Evolutionary conservation across 2,113 vertebrate species (phyloP).

Genomic region (Vimba vimba): DNA sequence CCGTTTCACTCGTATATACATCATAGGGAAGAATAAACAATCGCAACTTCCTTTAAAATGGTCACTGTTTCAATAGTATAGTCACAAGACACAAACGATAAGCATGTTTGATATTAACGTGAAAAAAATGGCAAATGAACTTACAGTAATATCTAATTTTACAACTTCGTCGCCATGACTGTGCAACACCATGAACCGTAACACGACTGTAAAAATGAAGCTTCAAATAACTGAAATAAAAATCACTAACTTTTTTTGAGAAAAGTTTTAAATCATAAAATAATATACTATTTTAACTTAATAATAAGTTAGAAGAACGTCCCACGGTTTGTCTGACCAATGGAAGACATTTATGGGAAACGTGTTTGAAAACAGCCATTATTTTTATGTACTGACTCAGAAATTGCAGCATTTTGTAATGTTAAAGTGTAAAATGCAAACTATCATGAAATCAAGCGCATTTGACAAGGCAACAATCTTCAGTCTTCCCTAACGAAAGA

Average conservation of each 20-base stretch:
- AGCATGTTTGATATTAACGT: background rate
- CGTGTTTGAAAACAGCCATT: background rate
- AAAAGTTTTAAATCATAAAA: background rate
- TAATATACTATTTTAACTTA: too few relatives aligned
- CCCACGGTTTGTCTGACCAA: background rate
- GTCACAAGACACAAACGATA: background rate
- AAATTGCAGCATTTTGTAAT: background rate
- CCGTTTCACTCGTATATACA: too few relatives aligned
- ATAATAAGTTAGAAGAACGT: background rate
- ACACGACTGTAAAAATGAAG: background rate
- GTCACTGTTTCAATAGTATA: background rate
- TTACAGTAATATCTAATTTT: too few relatives aligned
- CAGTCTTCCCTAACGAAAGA: too few relatives aligned
- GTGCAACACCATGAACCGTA: background rate
- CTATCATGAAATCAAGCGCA: background rate
- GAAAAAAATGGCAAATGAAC: background rate
- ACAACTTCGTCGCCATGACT: background rate
- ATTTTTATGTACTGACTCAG: background rate
- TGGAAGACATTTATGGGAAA: background rate
- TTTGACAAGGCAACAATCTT: background rate
- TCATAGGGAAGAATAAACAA: too few relatives aligned
- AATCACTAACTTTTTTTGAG: background rate
- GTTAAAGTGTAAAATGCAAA: background rate
- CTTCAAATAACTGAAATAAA: background rate
- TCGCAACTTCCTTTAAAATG: too few relatives aligned